Base-by-base conservation (phyloP, 2,888 invertebrate genomes). In the Proisotoma minuta region DNA sequence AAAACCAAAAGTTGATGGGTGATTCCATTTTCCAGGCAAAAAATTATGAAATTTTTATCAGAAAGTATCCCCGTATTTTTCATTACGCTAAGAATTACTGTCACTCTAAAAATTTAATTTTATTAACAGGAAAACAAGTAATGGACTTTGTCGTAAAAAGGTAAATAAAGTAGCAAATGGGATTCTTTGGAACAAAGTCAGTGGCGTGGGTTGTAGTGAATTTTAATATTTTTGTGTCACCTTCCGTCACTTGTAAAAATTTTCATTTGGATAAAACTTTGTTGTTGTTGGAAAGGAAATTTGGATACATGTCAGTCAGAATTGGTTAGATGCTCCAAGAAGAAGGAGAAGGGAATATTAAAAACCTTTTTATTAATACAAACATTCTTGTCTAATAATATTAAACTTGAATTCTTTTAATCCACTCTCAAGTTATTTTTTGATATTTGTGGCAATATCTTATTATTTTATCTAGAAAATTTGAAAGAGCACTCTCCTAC, bases 31-130 rank as follows among this genome's bases (percentile, higher is more conserved):
- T 61, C 39, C 43, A 47, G 49, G 60, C n/a, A 43, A 18, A 20
- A 43, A 43, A 43, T 67, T 63, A 68, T 68, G 64, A 68, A 68
- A 68, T 65, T 68, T 68, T 68, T 65, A 68, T 65, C 57, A 61
- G 60, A 52, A 60, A 68, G 60, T 60, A 68, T 56, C 57, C 62
- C 60, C 65, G 56, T 43, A 56, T 56, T 60, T 58, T 39, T 40
- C 43, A 57, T 43, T 56, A 57, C 48, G 52, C 43, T 47, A 39
- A 29, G 61, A 60, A 69, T 65, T 64, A 61, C 65, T 69, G 66
- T 69, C 66, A 67, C 63, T 65, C 66, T 69, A 52, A 67, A 66
- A 69, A 69, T 66, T 69, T 69, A 65, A 69, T 69, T 67, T 69
- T 67, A 69, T 69, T 66, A 67, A 60, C 63, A 63, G 57, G 59